Evolutionary conservation across 2,797 vertebrate species (phyloP), one percentile per base, ranked within the genome.

Genomic region (Sciurus carolinensis): DNA sequence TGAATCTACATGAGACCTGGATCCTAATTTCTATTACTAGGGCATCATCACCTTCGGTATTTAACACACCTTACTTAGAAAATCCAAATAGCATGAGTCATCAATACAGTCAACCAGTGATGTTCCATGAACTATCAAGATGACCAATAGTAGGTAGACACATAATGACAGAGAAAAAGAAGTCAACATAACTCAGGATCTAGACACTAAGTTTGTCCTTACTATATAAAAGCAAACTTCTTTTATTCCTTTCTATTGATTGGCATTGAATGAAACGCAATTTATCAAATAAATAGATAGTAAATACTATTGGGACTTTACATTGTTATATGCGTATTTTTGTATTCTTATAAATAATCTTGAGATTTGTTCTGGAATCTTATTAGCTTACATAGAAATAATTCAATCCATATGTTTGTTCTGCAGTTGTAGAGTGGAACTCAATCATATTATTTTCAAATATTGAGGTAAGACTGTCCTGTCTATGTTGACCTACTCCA

Each of bases 241-340:
- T 72, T 93, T 95, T 85, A 33, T 79, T 88, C 26, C 76, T 92
- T 96, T 81, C 67, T 85, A 81, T 36, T 81, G 13, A 90, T 18
- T 87, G 36, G 93, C 50, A 95, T 22, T 50, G 20, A 95, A 20
- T 42, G 82, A 94, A 96, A 77, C 7, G 44, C 26, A 71, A 66
- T 71, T 91, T 87, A 57, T 8, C 50, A 84, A 85, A 83, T 91
- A 39, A 75, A 64, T n/a, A 84, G 59, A 30, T 9, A 62, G 9
- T 26, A 62, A 62, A 62, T 62, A 62, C 59, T 85, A 36, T 64
- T 91, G 75, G 62, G 85, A 66, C 12, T 75, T 80, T 81, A 44
- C 67, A 15, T 89, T 33, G n/a, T 69, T 69, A 88, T 28, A 13
- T 42, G 30, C 50, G 11, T 52, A 80, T 52, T 88, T 96, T 93